Base-by-base conservation (phyloP, 2,888 invertebrate genomes). In the Chrysolina oricalcia region DNA sequence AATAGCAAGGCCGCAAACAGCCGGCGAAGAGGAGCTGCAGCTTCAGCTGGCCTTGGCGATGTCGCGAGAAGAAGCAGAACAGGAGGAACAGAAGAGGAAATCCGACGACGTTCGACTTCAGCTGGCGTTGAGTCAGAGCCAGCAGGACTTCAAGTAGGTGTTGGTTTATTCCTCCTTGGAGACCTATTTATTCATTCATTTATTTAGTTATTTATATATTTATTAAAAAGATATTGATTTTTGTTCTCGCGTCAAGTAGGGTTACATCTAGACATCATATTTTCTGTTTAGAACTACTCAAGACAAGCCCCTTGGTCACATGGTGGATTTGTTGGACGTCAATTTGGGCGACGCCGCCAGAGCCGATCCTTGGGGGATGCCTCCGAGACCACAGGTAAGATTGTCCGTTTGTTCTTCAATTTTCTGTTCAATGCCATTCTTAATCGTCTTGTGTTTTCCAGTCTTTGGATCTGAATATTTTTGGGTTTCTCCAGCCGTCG, bases 61-160 rank as follows among this genome's bases (percentile, higher is more conserved):
- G 97, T 97, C 97, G 66, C 93, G 98, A 78, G 99, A 99, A 89
- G 99, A 99, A 90, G 98, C 98, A 41, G 99, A 99, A 87, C 95
- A 97, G 83, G 98, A 98, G 88, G 97, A 98, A 89, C 94, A 97
- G 82, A 93, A 97, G 87, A 91, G 97, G 75, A 94, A 98, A 80
- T 97, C 97, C 82, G 99, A 99, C 89, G 98, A 99, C 89, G 97
- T 98, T 79, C 93, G 98, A 80, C 92, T 99, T 82, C 98, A 98
- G 90, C 91, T 99, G 89, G 98, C 98, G 50, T 91, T 99, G 82
- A 92, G 92, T 79, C 97, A 98, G 90, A 97, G 97, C 89, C 96
- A 97, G 90, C 94, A 97, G 88, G 97, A 97, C 90, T 96, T 96
- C 89, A 94, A 94, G 95, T 95, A 83, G 90, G 81, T 79, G 53